Evolutionary conservation across 2,888 invertebrate genomes (phyloP).

Genomic region (Drosophila flavopinicola): DNA sequence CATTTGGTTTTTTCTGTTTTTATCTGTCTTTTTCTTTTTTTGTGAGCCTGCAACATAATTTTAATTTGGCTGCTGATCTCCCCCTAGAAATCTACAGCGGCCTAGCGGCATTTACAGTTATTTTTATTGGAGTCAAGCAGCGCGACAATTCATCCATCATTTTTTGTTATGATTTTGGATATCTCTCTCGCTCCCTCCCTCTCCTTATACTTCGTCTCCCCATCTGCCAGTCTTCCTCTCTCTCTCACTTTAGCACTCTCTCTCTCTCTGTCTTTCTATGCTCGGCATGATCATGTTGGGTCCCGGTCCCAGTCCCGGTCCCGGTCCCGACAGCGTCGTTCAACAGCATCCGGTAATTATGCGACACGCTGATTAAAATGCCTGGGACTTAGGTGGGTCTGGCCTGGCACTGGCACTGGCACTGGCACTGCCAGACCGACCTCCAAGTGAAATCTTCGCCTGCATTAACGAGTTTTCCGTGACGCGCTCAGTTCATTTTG

Average conservation of each 20-base stretch:
- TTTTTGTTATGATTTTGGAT: conserved; percentile 79
- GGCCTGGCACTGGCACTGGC: conserved; percentile 35
- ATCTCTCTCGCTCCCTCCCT: conserved; percentile 9
- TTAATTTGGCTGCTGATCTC: conserved; percentile 75
- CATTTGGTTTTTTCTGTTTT: conserved; percentile 22
- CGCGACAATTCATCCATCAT: conserved; percentile 81
- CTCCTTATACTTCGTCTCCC: too few relatives aligned
- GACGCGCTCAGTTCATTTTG: conserved; percentile 65
- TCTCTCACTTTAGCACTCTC: neutral
- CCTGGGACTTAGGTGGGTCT: conserved; percentile 76
- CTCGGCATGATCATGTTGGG: conserved; percentile 51
- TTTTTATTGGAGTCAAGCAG: conserved; percentile 82
- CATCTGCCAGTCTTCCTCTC: neutral
- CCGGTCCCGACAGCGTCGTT: conserved; percentile 54
- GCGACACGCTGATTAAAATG: conserved; percentile 84
- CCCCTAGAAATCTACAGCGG: conserved; percentile 66
- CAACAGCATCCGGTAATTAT: conserved; percentile 84
- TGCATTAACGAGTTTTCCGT: conserved; percentile 78
- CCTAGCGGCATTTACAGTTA: conserved; percentile 76
- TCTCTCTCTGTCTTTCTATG: conserved; percentile 33
- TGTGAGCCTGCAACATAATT: conserved; percentile 63
- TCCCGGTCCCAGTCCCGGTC: conserved; percentile 34
- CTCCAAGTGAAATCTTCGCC: conserved; percentile 80
- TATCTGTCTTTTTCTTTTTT: conserved; percentile 9
- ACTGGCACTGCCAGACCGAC: conserved; percentile 41